Percentiles rank a stretch among this genome's conserved stretches.
These are phyloP conservation scores for Argentina silus DNA, from an alignment of 2,797 vertebrate genomes.

Conservation along the genomic window DNA sequence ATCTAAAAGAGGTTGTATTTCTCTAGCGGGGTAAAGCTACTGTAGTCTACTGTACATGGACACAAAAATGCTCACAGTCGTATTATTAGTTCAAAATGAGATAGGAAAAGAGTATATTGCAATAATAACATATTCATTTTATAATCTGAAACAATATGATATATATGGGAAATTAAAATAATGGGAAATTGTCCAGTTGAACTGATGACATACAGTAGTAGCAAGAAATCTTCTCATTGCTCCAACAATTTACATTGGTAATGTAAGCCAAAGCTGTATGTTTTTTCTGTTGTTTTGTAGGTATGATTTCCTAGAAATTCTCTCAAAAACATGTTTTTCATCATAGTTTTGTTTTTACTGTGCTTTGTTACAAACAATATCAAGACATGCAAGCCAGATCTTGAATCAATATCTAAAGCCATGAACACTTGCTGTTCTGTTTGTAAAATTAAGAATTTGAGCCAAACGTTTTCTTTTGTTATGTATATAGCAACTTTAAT, in stretches of 20 bases:
- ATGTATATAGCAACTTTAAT: constrained; percentile 87
- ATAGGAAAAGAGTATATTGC: constrained; percentile 78
- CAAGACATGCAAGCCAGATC: constrained; percentile 88
- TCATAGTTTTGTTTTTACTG: constrained; percentile 83
- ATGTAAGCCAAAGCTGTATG: constrained; percentile 98
- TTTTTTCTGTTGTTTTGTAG: constrained; percentile 89
- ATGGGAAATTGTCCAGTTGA: constrained; percentile 72
- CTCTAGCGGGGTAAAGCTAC: constrained; percentile 32
- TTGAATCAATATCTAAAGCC: constrained; percentile 96
- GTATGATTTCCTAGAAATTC: constrained; percentile 84
- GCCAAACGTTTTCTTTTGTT: constrained; percentile 89
- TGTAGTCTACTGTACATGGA: constrained; percentile 33
- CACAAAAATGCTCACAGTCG: constrained; percentile 48
- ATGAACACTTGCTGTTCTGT: constrained; percentile 96
- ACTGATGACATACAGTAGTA: constrained; percentile 62
- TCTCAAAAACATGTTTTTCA: constrained; percentile 71
- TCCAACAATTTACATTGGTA: constrained; percentile 94
- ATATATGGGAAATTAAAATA: constrained; percentile 86
- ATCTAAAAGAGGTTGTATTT: constrained; percentile 30
- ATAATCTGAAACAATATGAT: constrained; percentile 86
- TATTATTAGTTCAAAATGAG: constrained; percentile 72
- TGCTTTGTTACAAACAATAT: constrained; percentile 86
- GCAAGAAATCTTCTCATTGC: constrained; percentile 81
- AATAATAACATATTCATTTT: constrained; percentile 72
- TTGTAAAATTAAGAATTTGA: constrained; percentile 96